Evolutionary conservation across 2,888 invertebrate species (phyloP).

Genomic region (Uropetala carovei): DNA sequence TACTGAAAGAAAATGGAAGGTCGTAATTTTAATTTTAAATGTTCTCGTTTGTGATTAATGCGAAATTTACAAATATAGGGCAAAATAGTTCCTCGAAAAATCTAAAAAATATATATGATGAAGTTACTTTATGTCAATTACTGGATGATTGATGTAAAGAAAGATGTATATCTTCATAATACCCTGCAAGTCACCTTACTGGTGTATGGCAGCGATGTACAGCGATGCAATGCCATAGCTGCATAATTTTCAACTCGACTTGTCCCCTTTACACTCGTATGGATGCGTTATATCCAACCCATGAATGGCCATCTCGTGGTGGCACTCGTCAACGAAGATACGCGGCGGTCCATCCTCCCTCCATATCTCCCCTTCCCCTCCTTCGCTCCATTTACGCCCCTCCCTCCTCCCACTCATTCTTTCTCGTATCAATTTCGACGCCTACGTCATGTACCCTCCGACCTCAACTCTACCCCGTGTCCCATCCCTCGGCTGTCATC

Average conservation of each 20-base stretch:
- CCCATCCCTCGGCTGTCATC: constrained; percentile 15
- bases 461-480: constrained; percentile 20
- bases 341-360: neutral
- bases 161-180: too few species aligned
- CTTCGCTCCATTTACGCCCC: neutral
- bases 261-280: neutral
- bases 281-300: neutral
- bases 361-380: neutral
- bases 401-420: neutral
- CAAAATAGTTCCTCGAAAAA: too few species aligned
- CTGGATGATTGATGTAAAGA: too few species aligned
- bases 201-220: too few species aligned
- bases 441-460: constrained; percentile 46
- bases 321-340: neutral
- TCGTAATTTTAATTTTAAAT: too few species aligned
- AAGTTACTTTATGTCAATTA: too few species aligned
- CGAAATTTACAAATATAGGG: too few species aligned
- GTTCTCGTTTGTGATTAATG: too few species aligned
- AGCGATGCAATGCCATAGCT: neutral
- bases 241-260: neutral
- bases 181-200: too few species aligned
- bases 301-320: constrained; percentile 41
- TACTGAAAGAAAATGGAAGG: too few species aligned
- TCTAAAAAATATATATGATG: too few species aligned
- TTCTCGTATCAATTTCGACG: constrained; percentile 54